Percentiles rank a stretch among this genome's conserved stretches.
phyloP scores from a whole-genome alignment of 2,797 vertebrate genomes.

The Malurus leucopterus region DNA sequence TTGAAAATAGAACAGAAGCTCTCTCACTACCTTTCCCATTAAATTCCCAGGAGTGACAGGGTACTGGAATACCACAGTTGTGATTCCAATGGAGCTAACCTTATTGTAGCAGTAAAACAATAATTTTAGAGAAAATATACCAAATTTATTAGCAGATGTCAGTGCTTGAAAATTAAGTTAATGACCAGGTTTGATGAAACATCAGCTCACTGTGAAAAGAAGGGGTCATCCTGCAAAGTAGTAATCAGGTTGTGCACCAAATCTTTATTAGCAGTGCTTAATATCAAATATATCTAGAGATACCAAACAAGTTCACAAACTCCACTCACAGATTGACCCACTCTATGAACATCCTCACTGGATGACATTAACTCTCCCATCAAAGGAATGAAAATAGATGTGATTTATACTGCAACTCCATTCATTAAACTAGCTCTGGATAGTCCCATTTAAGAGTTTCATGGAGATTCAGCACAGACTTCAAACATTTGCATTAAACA shows the following conservation, averaged over 20 bases:
- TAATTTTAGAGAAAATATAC: background rate
- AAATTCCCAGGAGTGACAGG: background rate
- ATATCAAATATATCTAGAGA: background rate
- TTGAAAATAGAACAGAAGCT: background rate
- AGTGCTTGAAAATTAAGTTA: background rate
- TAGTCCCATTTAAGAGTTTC: background rate
- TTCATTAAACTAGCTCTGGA: background rate
- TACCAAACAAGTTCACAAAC: background rate
- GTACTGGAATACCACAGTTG: background rate
- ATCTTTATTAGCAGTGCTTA: background rate
- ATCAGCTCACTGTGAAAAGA: background rate
- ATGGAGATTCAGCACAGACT: background rate
- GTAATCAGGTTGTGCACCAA: background rate
- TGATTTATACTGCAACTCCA: background rate
- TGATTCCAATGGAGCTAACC: background rate
- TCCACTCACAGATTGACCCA: background rate
- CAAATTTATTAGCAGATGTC: background rate
- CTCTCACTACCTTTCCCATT: background rate
- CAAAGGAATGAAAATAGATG: background rate
- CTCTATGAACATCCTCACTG: background rate
- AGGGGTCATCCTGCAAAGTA: background rate
- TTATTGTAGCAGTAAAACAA: background rate
- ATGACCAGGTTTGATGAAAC: background rate
- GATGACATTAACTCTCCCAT: background rate
- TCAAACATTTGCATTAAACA: background rate